phyloP scores from a whole-genome alignment of 2,888 invertebrate genomes.

The Microplitis manilae region DNA sequence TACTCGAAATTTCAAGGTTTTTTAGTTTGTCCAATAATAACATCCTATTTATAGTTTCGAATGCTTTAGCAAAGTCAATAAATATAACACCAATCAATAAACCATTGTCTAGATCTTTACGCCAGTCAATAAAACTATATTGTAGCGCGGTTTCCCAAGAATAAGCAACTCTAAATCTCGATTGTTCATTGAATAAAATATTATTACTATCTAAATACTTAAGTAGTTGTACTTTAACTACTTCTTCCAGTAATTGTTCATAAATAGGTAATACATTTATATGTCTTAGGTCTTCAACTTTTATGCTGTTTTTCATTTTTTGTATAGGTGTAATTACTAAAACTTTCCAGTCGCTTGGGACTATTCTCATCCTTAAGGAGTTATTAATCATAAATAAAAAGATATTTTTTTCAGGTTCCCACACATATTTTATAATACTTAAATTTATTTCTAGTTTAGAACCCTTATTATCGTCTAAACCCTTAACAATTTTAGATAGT shows the following conservation, averaged over 20 bases:
- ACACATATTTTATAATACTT: no score
- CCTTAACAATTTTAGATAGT: no score
- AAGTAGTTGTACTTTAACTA: constrained; percentile 39
- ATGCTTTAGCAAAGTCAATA: constrained; percentile 45
- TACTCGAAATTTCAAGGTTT: constrained; percentile 28
- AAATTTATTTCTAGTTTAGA: no score
- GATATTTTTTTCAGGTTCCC: constrained; percentile 1
- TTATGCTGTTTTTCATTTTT: constrained; percentile 31
- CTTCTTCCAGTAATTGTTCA: constrained; percentile 46
- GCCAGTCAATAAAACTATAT: constrained; percentile 38
- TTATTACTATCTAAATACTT: constrained; percentile 42
- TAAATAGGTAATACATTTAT: constrained; percentile 45
- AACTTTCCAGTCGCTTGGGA: constrained; percentile 32
- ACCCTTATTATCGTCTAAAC: no score
- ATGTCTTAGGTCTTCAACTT: constrained; percentile 43
- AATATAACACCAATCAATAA: constrained; percentile 41
- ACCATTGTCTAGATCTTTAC: constrained; percentile 33
- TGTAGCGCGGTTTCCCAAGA: constrained; percentile 46
- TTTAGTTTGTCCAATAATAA: constrained; percentile 34
- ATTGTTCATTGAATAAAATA: constrained; percentile 38
- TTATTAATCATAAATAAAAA: constrained; percentile 15
- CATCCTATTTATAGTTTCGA: constrained; percentile 45
- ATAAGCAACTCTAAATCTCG: constrained; percentile 42
- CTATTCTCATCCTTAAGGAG: constrained; percentile 16
- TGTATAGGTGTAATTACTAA: constrained; percentile 30